Evolutionary conservation across 2,888 invertebrate species (phyloP).

Genomic region (Heliconius ethilla): DNA sequence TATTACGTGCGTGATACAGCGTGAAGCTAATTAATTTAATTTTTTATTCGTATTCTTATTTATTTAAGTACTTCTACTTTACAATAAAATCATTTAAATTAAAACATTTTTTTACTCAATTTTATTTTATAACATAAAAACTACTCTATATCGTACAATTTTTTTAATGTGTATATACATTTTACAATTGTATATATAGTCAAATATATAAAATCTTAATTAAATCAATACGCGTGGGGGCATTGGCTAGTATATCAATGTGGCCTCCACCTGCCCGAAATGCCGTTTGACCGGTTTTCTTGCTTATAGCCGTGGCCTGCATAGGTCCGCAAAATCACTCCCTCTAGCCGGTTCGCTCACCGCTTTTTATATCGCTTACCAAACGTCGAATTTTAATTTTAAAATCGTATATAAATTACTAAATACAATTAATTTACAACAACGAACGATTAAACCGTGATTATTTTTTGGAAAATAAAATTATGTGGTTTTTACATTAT

Average conservation of each 20-base stretch:
- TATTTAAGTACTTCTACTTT: too few relatives aligned
- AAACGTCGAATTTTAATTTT: constrained; percentile 61
- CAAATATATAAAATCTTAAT: constrained; percentile 11
- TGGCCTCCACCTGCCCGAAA: constrained; percentile 61
- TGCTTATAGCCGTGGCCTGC: constrained; percentile 65
- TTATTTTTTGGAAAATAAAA: not conserved
- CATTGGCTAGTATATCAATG: constrained; percentile 40
- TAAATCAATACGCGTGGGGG: constrained; percentile 22
- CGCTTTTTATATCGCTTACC: constrained; percentile 60
- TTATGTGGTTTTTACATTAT: not conserved
- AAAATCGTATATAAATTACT: not conserved
- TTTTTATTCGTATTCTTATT: too few relatives aligned
- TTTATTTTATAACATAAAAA: too few relatives aligned
- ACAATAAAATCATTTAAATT: too few relatives aligned
- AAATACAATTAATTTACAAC: not conserved
- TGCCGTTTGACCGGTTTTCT: constrained; percentile 77
- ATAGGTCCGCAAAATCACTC: constrained; percentile 72
- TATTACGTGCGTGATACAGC: too few relatives aligned
- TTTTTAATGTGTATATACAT: not conserved
- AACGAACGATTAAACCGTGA: not conserved
- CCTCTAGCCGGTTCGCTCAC: constrained; percentile 69
- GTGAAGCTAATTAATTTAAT: too few relatives aligned
- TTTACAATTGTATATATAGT: not conserved
- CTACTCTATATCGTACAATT: too few relatives aligned
- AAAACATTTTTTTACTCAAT: too few relatives aligned